Base-by-base conservation (phyloP, 2,113 vertebrate genomes). In the Seriola rivoliana region DNA sequence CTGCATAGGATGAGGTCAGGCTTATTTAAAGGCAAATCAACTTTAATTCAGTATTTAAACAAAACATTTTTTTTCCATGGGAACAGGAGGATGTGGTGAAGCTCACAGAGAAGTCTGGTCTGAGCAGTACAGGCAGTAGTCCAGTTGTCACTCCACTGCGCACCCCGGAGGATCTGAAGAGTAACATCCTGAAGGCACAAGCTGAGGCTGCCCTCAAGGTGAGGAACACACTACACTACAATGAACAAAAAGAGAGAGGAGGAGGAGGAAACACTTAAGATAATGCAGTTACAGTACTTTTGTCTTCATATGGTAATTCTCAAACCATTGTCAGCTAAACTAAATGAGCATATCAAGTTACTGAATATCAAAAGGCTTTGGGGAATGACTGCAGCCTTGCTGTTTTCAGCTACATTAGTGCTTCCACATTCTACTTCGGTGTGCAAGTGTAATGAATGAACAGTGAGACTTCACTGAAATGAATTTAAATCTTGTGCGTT, bases 141-240 rank as follows among this genome's bases (percentile, higher is more conserved):
- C 95, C 97, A 2, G 52, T 85, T 0, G 0, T 87, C 63, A 87
- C 93, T 82, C 90, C 94, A 0, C 52, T 92, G 4, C 94, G 93
- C 86, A 84, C 94, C 75, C 95, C 97, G 59, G 95, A 95, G 66
- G 96, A 98, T 83, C 94, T 97, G 80, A 99, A 99, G 90, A 99
- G 98, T 89, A 99, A 98, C 92, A 97, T 99, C 93, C 92, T 99
- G 64, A 99, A 99, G 87, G 97, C 97, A 48, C 97, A 98, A 81
- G 96, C 89, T 1, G 97, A 98, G 89, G 96, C 96, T 58, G 96
- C 96, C 93, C 0, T 88, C 62, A 97, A 96, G 96, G 98, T 98
- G 52, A 52, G 29, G 0, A 46, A 21, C 5, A 74, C 3, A 69
- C 23, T 32, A 7, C 3, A 40, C 16, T 4, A 5, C 29, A 46